Conservation (phyloP, 2,113 vertebrate genomes). For the Galeopterus variegatus region DNA sequence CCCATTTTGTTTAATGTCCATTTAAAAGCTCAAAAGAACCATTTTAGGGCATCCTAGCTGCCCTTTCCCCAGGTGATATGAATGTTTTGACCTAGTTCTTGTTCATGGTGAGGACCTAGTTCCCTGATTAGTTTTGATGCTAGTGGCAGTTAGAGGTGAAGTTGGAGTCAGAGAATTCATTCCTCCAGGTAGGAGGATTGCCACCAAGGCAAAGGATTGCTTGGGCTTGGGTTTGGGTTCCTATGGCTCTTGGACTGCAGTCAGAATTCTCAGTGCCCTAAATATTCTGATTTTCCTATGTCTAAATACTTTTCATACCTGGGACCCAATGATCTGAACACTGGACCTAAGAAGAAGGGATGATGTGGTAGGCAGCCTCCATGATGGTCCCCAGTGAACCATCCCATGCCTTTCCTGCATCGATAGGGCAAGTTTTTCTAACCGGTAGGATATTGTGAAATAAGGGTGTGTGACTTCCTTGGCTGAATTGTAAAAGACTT, state of each 20-base stretch:
- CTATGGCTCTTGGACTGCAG: background rate
- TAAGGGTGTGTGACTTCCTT: background rate
- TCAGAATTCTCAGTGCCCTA: background rate
- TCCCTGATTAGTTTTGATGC: background rate
- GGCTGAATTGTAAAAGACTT: background rate
- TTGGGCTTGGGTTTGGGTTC: background rate
- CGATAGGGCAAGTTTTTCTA: background rate
- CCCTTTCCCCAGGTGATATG: background rate
- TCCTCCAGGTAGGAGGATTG: background rate
- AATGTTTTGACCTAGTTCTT: background rate
- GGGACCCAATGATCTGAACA: background rate
- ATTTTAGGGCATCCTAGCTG: background rate
- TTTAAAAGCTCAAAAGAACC: background rate
- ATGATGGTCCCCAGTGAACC: background rate
- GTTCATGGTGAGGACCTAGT: background rate
- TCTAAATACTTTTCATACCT: background rate
- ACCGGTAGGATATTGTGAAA: background rate
- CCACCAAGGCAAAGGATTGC: background rate
- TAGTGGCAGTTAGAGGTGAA: background rate
- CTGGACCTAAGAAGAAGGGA: background rate
- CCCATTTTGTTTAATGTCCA: background rate
- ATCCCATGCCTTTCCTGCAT: background rate
- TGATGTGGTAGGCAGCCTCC: background rate
- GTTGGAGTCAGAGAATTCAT: background rate
- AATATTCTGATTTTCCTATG: background rate